Base-by-base conservation (phyloP, 2,113 vertebrate species). In the Cinclus mexicanus region DNA sequence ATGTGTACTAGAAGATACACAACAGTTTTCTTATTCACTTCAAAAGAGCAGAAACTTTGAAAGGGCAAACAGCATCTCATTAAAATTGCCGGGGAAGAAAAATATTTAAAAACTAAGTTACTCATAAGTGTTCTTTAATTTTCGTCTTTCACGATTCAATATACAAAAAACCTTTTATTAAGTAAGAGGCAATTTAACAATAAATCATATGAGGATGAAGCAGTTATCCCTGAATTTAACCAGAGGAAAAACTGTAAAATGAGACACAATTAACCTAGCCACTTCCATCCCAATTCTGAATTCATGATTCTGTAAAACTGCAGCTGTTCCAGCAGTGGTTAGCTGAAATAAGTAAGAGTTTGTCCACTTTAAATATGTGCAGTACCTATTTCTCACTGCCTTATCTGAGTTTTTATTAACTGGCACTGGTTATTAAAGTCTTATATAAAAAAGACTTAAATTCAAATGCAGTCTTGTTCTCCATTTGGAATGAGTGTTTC, bases 381-480 rank as follows among this genome's bases (percentile, higher is more conserved):
- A 94, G 46, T 82, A 61, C 1, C 28, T 67, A 53, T 86, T 92
- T 83, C 50, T 74, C n/a, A 60, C 35, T 69, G 31, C n/a, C 91
- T 88, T 67, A 92, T 85, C 18, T 59, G 33, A 74, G 15, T 39
- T 94, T 83, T 83, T 90, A 83, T 92, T 92, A 91, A 65, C 70
- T 86, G 61, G 10, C 12, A 29, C 37, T 77, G 42, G 37, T 72
- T 89, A 71, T 76, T 72, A 85, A 90, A 92, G n/a, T 90, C 37
- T 52, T 60, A 47, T 56, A 75, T 85, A 82, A 95, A 83, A 29
- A 10, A 83, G n/a, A 35, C 59, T 53, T 59, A 93, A 72, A 93
- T 77, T 74, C 41, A 81, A 63, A 57, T 74, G 28, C 19, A 74
- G 12, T 19, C 12, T 20, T 65, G 4, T 25, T 57, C 15, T 81